These are phyloP conservation scores for Periophthalmodon schlosseri DNA, from an alignment of 2,113 vertebrate species.

Conservation along the genomic window DNA sequence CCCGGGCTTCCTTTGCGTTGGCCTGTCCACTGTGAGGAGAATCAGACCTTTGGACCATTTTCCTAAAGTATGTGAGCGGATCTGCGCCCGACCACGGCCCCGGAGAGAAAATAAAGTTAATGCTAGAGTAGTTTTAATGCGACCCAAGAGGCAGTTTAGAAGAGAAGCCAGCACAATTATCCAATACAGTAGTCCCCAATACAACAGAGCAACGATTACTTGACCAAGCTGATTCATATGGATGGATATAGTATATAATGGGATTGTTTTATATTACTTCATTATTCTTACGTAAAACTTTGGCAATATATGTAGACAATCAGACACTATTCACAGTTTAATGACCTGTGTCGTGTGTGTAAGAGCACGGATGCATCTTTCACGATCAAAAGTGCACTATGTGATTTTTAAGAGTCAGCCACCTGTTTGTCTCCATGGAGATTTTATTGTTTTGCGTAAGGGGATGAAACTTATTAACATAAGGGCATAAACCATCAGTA, in stretches of 20 bases:
- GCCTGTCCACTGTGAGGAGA: conserved; percentile 50
- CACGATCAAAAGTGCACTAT: too few species aligned
- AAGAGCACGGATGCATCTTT: conserved; percentile 47
- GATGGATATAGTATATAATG: neutral
- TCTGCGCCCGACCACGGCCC: conserved; percentile 11
- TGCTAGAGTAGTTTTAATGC: conserved; percentile 16
- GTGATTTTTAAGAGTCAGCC: too few species aligned
- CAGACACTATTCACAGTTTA: conserved; percentile 40
- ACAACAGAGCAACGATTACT: neutral
- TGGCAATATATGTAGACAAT: conserved; percentile 43
- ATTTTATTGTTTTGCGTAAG: too few species aligned
- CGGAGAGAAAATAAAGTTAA: conserved; percentile 38
- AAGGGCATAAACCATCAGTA: too few species aligned
- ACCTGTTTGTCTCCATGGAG: too few species aligned
- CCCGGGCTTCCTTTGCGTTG: conserved; percentile 59
- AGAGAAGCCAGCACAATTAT: conserved; percentile 14
- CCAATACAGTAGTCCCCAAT: neutral
- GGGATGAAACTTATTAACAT: too few species aligned
- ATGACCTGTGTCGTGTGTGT: conserved; percentile 50
- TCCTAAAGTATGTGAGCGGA: conserved; percentile 15
- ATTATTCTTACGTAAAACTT: conserved; percentile 33
- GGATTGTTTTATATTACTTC: conserved; percentile 12
- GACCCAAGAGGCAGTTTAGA: conserved; percentile 20
- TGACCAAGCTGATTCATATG: neutral
- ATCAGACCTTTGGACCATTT: conserved; percentile 39